Evolutionary conservation across 2,113 vertebrate genomes (phyloP), one percentile per base, ranked within the genome.

Genomic region (Cyanoderma ruficeps): DNA sequence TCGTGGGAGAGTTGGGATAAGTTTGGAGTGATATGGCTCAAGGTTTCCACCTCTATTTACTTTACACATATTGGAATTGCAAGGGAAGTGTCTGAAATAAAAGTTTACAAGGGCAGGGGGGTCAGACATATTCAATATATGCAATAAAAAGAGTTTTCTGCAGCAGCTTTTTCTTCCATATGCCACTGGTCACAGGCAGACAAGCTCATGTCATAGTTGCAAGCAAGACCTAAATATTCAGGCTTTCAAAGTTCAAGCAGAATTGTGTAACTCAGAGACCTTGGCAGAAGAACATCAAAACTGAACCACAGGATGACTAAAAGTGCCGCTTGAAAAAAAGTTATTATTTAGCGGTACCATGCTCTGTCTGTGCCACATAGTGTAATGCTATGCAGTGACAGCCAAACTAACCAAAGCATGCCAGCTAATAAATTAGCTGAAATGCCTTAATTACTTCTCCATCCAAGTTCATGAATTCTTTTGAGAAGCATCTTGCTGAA

Each of bases 111-210:
- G 35, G 35, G 42, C 28, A 81, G 35, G 44, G 13, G 30, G 15
- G 10, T 2, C 50, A 63, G 39, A 44, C 2, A 23, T 41, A 30
- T 46, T 41, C 31, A 75, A 41, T 4, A 53, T 10, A 19, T 2
- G 11, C 47, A 82, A 27, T 24, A 50, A 90, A 67, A 71, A 41
- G 11, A 4, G 17, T 2, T 60, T 63, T 76, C 42, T 76, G 31
- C 61, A 89, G 55, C n/a, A 79, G 33, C 30, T 27, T 31, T 64
- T 55, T 69, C 37, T 23, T 68, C 60, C 16, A 18, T 31, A 25
- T 0, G 1, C 82, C 28, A 6, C 23, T 57, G 21, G 30, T 49
- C 27, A 56, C 0, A 0, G 21, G 37, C 67, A 71, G 14, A 74
- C 37, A 33, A 49, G 11, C 28, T 61, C 15, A 41, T 2, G 4